Percentiles rank a stretch among this genome's conserved stretches.
Conservation (phyloP, 2,797 vertebrate genomes). For the Sarcoramphus papa region DNA sequence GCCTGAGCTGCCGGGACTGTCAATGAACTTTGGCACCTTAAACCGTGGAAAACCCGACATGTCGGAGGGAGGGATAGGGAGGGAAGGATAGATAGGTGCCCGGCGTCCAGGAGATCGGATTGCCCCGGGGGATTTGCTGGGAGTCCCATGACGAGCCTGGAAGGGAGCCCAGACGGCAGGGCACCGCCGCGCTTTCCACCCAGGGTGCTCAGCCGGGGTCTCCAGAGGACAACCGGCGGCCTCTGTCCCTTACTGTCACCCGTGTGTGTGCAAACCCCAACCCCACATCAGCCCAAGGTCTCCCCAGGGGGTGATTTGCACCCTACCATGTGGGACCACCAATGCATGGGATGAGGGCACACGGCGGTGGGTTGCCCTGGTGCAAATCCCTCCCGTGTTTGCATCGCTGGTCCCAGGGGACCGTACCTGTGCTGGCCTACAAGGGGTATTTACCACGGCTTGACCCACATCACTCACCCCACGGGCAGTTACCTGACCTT, state of each 20-base stretch:
- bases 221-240: constrained; percentile 2
- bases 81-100: constrained; percentile 15
- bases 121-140: constrained; percentile 52
- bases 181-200: constrained; percentile 16
- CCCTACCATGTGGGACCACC: fast-evolving
- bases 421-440: neutral
- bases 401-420: fast-evolving
- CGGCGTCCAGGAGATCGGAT: constrained; percentile 3
- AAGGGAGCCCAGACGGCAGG: constrained; percentile 37
- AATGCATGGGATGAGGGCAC: fast-evolving
- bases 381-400: fast-evolving
- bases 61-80: neutral
- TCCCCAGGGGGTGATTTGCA: fast-evolving
- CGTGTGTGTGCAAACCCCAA: neutral
- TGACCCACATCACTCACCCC: neutral
- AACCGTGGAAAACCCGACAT: neutral
- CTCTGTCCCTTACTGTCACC: neutral
- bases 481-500: fast-evolving
- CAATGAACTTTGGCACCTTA: constrained; percentile 57
- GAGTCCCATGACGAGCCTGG: constrained; percentile 56
- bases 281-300: fast-evolving
- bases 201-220: neutral
- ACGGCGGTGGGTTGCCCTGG: fast-evolving
- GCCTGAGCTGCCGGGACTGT: neutral
- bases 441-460: fast-evolving